These are phyloP conservation scores for Cheilosia pagana DNA, from an alignment of 2,888 invertebrate species.

Conservation along the genomic window DNA sequence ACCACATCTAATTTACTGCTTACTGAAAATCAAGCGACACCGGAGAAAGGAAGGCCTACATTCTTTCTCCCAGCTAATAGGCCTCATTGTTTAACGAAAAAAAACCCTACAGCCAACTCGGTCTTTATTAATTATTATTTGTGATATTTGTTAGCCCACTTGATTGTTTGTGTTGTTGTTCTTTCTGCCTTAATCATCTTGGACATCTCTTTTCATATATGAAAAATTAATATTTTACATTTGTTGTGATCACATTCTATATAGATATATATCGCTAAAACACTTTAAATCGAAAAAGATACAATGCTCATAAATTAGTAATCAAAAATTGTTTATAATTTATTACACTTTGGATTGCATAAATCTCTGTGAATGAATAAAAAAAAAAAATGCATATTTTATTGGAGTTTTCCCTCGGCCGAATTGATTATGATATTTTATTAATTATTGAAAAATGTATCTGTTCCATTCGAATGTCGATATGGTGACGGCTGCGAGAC, in stretches of 20 bases:
- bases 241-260: constrained; percentile 53
- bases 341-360: constrained; percentile 60
- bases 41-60: constrained; percentile 47
- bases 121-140: constrained; percentile 56
- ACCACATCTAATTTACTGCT: constrained; percentile 53
- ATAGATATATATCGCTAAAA: constrained; percentile 35
- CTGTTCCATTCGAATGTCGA: constrained; percentile 42
- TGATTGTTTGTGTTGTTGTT: neutral
- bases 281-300: constrained; percentile 47
- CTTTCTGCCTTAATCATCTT: neutral
- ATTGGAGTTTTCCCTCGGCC: constrained; percentile 42
- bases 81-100: constrained; percentile 43
- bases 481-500: neutral
- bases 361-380: constrained; percentile 47
- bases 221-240: constrained; percentile 61
- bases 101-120: constrained; percentile 63
- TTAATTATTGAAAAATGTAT: constrained; percentile 72
- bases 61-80: constrained; percentile 31
- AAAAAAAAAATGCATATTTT: constrained; percentile 53
- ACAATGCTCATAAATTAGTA: constrained; percentile 70
- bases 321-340: constrained; percentile 63
- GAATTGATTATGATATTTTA: constrained; percentile 73
- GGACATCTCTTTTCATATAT: neutral
- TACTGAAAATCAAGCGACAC: constrained; percentile 29
- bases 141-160: constrained; percentile 19